Percentiles rank a stretch among this genome's conserved stretches.
Evolutionary conservation across 2,113 vertebrate species (phyloP).

Genomic region (Eudyptes chrysolophus): DNA sequence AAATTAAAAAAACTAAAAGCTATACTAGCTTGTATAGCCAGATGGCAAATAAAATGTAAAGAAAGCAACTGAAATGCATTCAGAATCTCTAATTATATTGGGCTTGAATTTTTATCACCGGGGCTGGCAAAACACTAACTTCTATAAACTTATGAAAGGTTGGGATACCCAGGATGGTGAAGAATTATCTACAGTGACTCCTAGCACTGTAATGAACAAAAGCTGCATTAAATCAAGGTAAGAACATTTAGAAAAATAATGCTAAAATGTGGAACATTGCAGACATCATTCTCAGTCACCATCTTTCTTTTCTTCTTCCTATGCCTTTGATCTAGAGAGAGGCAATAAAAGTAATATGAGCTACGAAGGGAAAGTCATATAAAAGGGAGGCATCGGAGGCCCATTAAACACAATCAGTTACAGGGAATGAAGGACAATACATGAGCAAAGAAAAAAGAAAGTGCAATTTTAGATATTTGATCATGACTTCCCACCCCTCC

Average conservation of each 20-base stretch:
- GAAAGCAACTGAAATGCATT: background rate
- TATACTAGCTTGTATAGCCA: background rate
- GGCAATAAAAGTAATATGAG: background rate
- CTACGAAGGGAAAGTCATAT: slow-evolving; percentile 23
- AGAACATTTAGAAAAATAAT: slow-evolving; percentile 21
- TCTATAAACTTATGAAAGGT: background rate
- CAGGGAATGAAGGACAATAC: background rate
- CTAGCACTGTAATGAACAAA: background rate
- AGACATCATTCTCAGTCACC: background rate
- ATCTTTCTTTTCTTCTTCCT: background rate
- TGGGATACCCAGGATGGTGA: background rate
- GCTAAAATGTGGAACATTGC: background rate
- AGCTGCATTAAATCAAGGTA: background rate
- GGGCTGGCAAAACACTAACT: background rate
- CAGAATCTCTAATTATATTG: background rate
- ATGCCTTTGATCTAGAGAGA: slow-evolving; percentile 16
- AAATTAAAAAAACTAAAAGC: background rate
- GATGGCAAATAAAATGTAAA: slow-evolving; percentile 2
- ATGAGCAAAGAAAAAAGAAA: background rate
- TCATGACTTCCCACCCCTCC: background rate
- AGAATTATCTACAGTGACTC: background rate
- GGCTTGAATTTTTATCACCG: background rate
- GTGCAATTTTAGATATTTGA: background rate
- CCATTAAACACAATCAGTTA: slow-evolving; percentile 6
- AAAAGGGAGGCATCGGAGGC: background rate